These are phyloP conservation scores for Hormaphis cornu DNA, from an alignment of 1,140 invertebrate genomes.

Conservation along the genomic window DNA sequence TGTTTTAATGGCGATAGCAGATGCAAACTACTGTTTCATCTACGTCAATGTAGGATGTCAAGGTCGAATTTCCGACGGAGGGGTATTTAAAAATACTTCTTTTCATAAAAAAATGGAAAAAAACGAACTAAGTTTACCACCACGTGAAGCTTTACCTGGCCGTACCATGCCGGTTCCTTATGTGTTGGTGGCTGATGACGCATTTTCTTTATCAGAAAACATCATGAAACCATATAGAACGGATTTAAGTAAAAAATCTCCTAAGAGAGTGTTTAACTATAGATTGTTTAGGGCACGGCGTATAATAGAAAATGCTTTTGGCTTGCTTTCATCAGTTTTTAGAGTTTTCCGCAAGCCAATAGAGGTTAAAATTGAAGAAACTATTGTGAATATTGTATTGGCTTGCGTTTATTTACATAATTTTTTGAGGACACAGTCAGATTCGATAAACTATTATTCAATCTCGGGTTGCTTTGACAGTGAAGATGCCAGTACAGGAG, in stretches of 20 bases:
- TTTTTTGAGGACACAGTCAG: conserved; percentile 29
- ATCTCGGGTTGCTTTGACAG: not conserved
- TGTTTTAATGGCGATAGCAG: conserved; percentile 42
- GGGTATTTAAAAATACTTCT: conserved; percentile 39
- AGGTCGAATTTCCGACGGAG: conserved; percentile 42
- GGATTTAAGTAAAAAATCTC: conserved; percentile 33
- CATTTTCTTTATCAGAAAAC: conserved; percentile 39
- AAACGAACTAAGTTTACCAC: conserved; percentile 39
- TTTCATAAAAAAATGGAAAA: conserved; percentile 40
- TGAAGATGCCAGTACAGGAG: conserved; percentile 24
- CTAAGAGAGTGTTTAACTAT: conserved; percentile 30
- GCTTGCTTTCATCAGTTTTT: conserved; percentile 35
- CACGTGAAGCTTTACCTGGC: conserved; percentile 36
- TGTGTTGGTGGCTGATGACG: conserved; percentile 44
- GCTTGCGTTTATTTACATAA: conserved; percentile 38
- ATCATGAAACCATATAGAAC: conserved; percentile 39
- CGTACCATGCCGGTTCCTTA: conserved; percentile 38
- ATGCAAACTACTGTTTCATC: conserved; percentile 40
- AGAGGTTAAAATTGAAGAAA: conserved; percentile 38
- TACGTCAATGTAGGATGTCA: conserved; percentile 43
- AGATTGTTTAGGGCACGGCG: conserved; percentile 40
- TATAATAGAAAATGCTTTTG: conserved; percentile 46
- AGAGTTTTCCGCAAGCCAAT: conserved; percentile 34
- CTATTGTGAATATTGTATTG: conserved; percentile 38
- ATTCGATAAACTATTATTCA: conserved; percentile 1